These are phyloP conservation scores for Plecotus auritus DNA, from an alignment of 2,113 vertebrate species.

Conservation along the genomic window DNA sequence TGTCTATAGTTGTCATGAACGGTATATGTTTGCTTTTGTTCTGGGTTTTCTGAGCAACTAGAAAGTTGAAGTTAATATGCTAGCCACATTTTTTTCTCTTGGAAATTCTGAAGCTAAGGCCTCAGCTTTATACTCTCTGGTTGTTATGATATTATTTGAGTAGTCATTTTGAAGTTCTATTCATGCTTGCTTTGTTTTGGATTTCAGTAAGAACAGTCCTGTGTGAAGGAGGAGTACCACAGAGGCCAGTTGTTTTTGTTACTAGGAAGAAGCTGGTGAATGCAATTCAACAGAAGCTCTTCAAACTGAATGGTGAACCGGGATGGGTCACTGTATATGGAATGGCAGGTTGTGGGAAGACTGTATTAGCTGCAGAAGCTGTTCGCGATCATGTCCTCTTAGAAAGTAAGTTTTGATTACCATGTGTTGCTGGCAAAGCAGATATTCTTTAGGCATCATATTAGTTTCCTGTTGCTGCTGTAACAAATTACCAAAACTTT, in stretches of 20 bases:
- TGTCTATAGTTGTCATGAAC: background rate
- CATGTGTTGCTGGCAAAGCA: background rate
- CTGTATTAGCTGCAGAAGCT: conserved; percentile 94
- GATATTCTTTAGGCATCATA: background rate
- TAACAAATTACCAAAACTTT: conserved; percentile 11
- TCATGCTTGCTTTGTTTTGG: conserved; percentile 38
- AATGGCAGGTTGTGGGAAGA: conserved; percentile 98
- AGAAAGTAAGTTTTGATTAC: conserved; percentile 81
- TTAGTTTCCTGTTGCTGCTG: background rate
- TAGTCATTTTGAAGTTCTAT: conserved; percentile 21
- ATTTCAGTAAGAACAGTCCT: conserved; percentile 88
- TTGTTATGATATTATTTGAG: background rate
- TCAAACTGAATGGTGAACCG: conserved; percentile 79
- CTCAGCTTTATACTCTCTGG: background rate
- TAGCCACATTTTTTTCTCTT: conserved; percentile 11
- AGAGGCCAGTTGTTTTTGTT: conserved; percentile 95
- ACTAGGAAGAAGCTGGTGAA: conserved; percentile 86
- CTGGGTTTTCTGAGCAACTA: background rate
- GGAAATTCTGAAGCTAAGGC: background rate
- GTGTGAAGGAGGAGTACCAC: conserved; percentile 95
- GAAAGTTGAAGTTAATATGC: background rate
- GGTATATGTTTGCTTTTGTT: background rate
- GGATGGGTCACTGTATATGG: conserved; percentile 96
- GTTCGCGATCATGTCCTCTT: conserved; percentile 88
- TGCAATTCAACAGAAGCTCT: conserved; percentile 86